Evolutionary conservation across 1,140 invertebrate species (phyloP), one percentile per base, ranked within the genome.

Genomic region (Microplitis mediator): DNA sequence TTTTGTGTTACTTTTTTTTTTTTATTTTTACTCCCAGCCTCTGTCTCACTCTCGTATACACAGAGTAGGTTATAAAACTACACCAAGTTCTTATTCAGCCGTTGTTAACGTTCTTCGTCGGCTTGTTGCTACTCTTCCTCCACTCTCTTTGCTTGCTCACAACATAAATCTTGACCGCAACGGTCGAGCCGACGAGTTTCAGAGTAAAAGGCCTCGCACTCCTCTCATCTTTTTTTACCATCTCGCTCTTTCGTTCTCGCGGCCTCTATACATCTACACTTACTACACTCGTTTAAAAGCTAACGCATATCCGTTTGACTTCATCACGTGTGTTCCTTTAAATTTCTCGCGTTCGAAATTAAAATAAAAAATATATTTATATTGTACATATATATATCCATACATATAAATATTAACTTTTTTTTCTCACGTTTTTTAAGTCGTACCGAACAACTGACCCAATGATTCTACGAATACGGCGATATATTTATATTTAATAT

Each of bases 101-200:
- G 39, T 45, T 45, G 39, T 45, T 45, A 45, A 45, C 8, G 39
- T 45, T 45, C 39, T 45, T 11, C 6, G 39, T 45, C 8, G 39
- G 39, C 6, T 45, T 45, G 39, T 45, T 45, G 39, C 39, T 45
- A 45, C 39, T 45, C 39, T 67, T 52, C 13, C 39, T 31, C 11
- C 50, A 50, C 51, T 50, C 52, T 54, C 65, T 54, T 8, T 50
- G 51, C 31, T 34, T 50, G 50, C 65, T 54, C 65, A 39, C 65
- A 67, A 67, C 51, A 67, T 67, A 67, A 67, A 67, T 67, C 65
- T 67, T 67, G 65, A 67, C 65, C 65, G 50, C 50, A 39, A 67
- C 50, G 65, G 65, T 54, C 51, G 50, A 67, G 45, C 34, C 65
- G 50, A 67, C 62, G 62, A 64, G 36, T 13, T 51, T 39, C 45